Percentiles rank a stretch among this genome's conserved stretches.
Conservation (phyloP, 2,113 vertebrate genomes). For the Speoplatyrhinus poulsoni region DNA sequence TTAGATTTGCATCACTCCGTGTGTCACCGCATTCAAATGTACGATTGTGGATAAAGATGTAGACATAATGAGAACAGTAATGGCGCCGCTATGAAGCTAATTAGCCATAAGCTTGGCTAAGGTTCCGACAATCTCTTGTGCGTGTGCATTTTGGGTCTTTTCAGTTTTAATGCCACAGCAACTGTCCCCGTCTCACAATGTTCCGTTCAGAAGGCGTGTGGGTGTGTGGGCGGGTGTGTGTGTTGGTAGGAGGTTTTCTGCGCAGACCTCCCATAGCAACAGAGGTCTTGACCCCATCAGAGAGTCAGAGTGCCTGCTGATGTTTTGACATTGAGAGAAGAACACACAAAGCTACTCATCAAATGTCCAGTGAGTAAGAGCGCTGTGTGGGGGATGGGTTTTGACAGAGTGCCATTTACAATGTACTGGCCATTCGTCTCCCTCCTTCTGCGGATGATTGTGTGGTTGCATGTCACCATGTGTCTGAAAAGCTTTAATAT, state of each 20-base stretch:
- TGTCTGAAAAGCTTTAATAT: no score
- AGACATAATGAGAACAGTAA: conserved; percentile 28
- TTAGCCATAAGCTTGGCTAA: not conserved
- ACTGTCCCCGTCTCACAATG: not conserved
- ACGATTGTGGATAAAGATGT: conserved; percentile 57
- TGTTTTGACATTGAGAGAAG: conserved; percentile 67
- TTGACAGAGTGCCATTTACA: conserved; percentile 62
- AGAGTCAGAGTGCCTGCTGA: conserved; percentile 64
- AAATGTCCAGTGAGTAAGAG: conserved; percentile 57
- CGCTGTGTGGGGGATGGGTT: conserved; percentile 48
- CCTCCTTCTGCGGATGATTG: conserved; percentile 17
- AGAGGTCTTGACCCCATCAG: conserved; percentile 70
- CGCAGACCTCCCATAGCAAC: conserved; percentile 47
- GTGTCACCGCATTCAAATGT: conserved; percentile 54
- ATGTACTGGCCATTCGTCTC: conserved; percentile 45
- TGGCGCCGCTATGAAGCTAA: conserved; percentile 34
- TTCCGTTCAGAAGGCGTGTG: conserved; percentile 18
- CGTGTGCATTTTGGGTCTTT: conserved; percentile 34
- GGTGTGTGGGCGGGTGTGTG: conserved; percentile 28
- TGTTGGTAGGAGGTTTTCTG: conserved; percentile 48
- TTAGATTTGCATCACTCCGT: conserved; percentile 54
- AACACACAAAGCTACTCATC: conserved; percentile 68
- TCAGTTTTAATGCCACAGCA: not conserved
- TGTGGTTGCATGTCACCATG: conserved; percentile 8
- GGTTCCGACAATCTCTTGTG: not conserved